Percentiles rank a stretch among this genome's conserved stretches.
Evolutionary conservation across 2,888 invertebrate genomes (phyloP).

Genomic region (Lypha dubia): DNA sequence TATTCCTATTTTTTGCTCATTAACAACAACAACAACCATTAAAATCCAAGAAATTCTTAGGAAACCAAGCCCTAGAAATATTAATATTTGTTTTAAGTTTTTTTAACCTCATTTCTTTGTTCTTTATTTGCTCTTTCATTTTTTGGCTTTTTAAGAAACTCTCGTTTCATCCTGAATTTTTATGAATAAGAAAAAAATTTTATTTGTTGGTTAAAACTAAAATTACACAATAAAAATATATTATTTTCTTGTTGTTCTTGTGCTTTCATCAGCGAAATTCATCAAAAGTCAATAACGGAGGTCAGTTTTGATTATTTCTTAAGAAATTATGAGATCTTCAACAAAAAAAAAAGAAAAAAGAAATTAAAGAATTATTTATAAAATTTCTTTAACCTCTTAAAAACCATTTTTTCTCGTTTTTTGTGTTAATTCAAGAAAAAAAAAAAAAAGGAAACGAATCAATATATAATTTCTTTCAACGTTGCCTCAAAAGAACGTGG

Average conservation of each 20-base stretch:
- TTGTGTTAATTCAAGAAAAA: too few relatives aligned
- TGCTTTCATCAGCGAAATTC: slow-evolving; percentile 52
- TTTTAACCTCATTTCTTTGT: not conserved
- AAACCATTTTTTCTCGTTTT: slow-evolving; percentile 21
- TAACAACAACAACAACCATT: not conserved
- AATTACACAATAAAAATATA: slow-evolving; percentile 42
- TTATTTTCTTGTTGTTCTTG: not conserved
- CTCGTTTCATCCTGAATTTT: not conserved
- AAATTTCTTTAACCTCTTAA: slow-evolving; percentile 58
- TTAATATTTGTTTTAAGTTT: not conserved
- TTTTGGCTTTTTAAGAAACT: too few relatives aligned
- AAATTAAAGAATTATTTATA: slow-evolving; percentile 59
- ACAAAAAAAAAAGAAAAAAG: too few relatives aligned
- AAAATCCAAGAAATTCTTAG: not conserved
- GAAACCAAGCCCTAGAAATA: not conserved
- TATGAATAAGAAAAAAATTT: not conserved
- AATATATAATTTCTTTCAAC: slow-evolving; percentile 32
- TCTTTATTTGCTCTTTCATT: not conserved
- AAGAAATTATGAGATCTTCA: slow-evolving; percentile 56
- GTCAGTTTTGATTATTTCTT: slow-evolving; percentile 64
- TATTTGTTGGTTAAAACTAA: not conserved
- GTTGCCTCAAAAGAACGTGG: slow-evolving; percentile 31
- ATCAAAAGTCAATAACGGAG: slow-evolving; percentile 64
- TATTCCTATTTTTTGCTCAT: not conserved
- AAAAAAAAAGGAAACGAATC: not conserved